Conservation (phyloP, 2,113 vertebrate species). For the Platysternon megacephalum region DNA sequence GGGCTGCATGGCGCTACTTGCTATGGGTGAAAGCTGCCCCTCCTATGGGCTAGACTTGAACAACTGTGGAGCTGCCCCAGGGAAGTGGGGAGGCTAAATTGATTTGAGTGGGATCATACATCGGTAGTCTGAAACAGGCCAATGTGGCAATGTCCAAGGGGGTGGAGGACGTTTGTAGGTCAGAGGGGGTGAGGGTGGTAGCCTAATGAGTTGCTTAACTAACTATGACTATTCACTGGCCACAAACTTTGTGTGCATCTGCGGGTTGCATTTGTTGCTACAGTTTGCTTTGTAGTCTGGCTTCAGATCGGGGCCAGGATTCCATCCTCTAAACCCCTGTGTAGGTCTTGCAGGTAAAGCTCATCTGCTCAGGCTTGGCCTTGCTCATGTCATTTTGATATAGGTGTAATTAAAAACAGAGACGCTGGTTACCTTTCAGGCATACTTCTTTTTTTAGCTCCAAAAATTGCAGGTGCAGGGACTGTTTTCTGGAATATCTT, state of each 20-base stretch:
- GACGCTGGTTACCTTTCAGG: not conserved
- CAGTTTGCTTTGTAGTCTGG: fast-evolving
- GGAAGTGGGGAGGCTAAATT: not conserved
- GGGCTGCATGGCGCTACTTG: not conserved
- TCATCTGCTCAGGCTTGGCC: not conserved
- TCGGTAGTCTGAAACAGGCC: fast-evolving
- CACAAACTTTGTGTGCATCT: fast-evolving
- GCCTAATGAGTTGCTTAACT: fast-evolving
- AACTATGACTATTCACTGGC: fast-evolving
- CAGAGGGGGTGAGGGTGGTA: not conserved
- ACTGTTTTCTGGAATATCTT: not conserved
- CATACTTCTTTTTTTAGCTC: not conserved
- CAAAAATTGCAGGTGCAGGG: not conserved
- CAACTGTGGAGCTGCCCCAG: fast-evolving
- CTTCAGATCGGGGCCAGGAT: not conserved
- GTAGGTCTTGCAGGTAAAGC: not conserved
- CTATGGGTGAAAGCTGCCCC: not conserved
- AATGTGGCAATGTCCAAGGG: fast-evolving
- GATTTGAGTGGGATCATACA: fast-evolving
- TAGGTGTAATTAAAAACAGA: not conserved
- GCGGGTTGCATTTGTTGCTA: not conserved
- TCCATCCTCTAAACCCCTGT: fast-evolving
- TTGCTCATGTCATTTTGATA: fast-evolving
- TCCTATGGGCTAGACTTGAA: not conserved
- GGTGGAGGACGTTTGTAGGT: not conserved